Evolutionary conservation across 1,140 invertebrate genomes (phyloP).

Genomic region (Yoshiicerus persimilis): DNA sequence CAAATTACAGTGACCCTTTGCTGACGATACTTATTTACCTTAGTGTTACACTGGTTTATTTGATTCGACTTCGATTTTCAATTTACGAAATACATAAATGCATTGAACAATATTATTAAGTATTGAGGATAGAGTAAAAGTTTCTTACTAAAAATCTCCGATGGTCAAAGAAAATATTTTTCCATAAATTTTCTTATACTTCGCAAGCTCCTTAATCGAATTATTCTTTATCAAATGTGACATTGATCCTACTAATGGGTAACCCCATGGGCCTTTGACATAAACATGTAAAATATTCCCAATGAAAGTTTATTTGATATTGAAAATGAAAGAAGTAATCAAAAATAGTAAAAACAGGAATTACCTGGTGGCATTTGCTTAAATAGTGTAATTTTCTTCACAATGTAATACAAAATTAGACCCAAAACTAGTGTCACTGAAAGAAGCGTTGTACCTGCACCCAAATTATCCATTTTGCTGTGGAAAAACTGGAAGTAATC

Average conservation of each 20-base stretch:
- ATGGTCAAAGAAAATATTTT: slow-evolving; percentile 24
- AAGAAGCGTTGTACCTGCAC: neutral
- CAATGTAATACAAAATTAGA: neutral
- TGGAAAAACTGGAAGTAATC: neutral
- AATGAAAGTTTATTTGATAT: too few species aligned
- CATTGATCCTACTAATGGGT: slow-evolving; percentile 1
- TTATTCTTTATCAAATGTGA: neutral
- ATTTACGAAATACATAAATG: neutral
- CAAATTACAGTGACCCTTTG: too few species aligned
- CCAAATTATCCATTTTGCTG: neutral
- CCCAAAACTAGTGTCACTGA: neutral
- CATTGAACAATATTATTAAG: too few species aligned
- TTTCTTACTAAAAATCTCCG: slow-evolving; percentile 25
- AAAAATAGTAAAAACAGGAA: neutral
- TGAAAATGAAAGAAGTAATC: neutral
- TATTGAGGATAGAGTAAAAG: neutral
- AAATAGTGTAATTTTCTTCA: neutral
- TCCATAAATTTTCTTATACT: slow-evolving; percentile 31
- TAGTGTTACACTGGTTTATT: too few species aligned
- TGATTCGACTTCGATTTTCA: too few species aligned
- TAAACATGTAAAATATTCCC: neutral
- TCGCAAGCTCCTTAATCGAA: neutral
- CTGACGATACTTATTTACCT: too few species aligned
- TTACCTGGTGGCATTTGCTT: slow-evolving; percentile 1
- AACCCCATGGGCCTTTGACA: slow-evolving; percentile 28